These are phyloP conservation scores for Tholera decimalis DNA, from an alignment of 2,888 invertebrate species.

Conservation along the genomic window DNA sequence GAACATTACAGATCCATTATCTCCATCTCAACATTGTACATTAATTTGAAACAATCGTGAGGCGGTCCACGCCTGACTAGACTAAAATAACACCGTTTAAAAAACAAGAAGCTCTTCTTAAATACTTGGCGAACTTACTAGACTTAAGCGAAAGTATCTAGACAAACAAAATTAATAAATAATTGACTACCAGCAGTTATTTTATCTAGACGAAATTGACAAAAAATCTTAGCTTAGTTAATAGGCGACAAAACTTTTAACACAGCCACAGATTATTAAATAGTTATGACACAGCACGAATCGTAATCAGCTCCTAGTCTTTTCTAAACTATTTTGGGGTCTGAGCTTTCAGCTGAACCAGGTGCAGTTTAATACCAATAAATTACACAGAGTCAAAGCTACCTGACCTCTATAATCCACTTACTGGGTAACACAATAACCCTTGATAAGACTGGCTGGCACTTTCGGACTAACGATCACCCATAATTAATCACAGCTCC, in stretches of 20 bases:
- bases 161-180: slow-evolving; percentile 15
- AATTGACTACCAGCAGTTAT: neutral
- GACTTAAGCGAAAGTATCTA: slow-evolving; percentile 7
- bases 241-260: no score
- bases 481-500: no score
- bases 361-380: neutral
- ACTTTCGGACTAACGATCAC: no score
- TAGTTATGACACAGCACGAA: neutral
- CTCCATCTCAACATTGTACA: slow-evolving; percentile 43
- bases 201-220: no score
- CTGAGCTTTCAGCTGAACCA: neutral
- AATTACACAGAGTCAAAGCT: neutral
- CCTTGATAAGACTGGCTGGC: no score
- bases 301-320: neutral
- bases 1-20: slow-evolving; percentile 35
- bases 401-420: neutral
- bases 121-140: slow-evolving; percentile 17
- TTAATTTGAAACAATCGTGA: slow-evolving; percentile 29
- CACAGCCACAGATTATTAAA: no score
- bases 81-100: slow-evolving; percentile 46
- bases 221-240: no score
- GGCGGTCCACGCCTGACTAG: slow-evolving; percentile 20
- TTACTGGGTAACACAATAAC: neutral
- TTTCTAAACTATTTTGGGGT: neutral
- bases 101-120: neutral